phyloP scores from a whole-genome alignment of 1,140 invertebrate species.

The Sweltsa coloradensis region DNA sequence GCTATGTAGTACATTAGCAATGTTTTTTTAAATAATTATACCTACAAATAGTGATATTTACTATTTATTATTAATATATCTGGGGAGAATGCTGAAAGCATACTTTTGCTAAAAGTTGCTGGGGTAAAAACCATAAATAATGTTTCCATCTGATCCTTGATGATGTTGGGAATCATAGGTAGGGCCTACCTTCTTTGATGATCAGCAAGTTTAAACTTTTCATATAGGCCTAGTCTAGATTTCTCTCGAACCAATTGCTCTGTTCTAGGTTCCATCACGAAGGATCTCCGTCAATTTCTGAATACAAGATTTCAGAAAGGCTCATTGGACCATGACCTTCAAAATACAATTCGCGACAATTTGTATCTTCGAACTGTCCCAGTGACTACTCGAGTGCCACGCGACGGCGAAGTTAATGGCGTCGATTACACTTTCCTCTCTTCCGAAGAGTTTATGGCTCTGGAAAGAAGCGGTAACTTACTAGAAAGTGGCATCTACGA shows the following conservation, averaged over 20 bases:
- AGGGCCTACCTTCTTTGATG: too few species aligned
- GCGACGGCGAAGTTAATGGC: conserved; percentile 48
- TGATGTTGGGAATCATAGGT: too few species aligned
- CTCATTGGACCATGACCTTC: conserved; percentile 51
- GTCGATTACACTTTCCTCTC: conserved; percentile 53
- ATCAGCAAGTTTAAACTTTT: too few species aligned
- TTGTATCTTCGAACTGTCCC: conserved; percentile 56
- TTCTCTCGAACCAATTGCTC: not conserved
- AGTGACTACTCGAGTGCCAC: conserved; percentile 45
- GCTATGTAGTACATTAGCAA: too few species aligned
- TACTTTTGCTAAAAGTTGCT: too few species aligned
- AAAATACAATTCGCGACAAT: conserved; percentile 56
- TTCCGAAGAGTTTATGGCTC: conserved; percentile 42
- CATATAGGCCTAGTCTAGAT: too few species aligned
- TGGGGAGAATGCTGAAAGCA: too few species aligned
- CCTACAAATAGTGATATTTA: too few species aligned
- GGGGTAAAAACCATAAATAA: too few species aligned
- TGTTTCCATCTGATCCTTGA: too few species aligned
- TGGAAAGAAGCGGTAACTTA: conserved; percentile 47
- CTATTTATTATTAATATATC: too few species aligned
- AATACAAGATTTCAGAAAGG: conserved; percentile 49
- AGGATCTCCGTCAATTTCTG: conserved; percentile 47
- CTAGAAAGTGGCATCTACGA: conserved; percentile 54
- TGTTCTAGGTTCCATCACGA: conserved; percentile 30
- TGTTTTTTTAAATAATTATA: too few species aligned